Base-by-base conservation (phyloP, 1,140 invertebrate genomes). In the Drosophila setifemur region DNA sequence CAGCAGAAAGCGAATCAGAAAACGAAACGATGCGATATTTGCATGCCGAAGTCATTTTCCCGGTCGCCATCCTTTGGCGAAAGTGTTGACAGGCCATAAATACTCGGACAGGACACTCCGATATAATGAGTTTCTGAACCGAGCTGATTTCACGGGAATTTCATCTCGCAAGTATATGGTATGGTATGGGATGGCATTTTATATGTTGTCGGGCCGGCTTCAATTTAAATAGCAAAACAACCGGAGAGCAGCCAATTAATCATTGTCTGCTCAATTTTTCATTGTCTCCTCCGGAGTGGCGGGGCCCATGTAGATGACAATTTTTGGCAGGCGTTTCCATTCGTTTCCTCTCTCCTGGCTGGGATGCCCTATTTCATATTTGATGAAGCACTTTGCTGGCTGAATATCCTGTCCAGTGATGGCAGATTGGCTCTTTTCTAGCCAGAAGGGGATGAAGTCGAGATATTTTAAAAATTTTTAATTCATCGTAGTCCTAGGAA, bases 191-290 rank as follows among this genome's bases (percentile, higher is more conserved):
- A n/a, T n/a, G n/a, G n/a, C n/a, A 16, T 19, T 31, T 39, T 29
- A 26, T 11, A 35, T 28, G 26, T 19, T 33, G n/a, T 11, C 16
- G 21, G 6, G 12, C 14, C 1, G 23, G 39, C 26, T 47, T 25
- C 48, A 49, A 71, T 75, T 79, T 75, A 75, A 79, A 75, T 81
- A 54, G 69, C 49, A 52, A 63, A 79, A 67, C 60, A 67, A 68
- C 49, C 26, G 26, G n/a, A 39, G 14, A 28, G 21, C 50, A 31
- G 50, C 70, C 79, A 83, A 83, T 83, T 85, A 83, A 85, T 83
- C 79, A 83, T 68, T 83, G 79, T 85, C 79, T 85, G 37, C 33
- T 77, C 55, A 68, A 76, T 81, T 67, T 81, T 79, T 78, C 72
- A 74, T 69, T 69, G 73, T 69, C 71, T 49, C 45, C 60, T 26